phyloP scores from a whole-genome alignment of 1,140 invertebrate genomes.

The Zaprionus tsacasi region DNA sequence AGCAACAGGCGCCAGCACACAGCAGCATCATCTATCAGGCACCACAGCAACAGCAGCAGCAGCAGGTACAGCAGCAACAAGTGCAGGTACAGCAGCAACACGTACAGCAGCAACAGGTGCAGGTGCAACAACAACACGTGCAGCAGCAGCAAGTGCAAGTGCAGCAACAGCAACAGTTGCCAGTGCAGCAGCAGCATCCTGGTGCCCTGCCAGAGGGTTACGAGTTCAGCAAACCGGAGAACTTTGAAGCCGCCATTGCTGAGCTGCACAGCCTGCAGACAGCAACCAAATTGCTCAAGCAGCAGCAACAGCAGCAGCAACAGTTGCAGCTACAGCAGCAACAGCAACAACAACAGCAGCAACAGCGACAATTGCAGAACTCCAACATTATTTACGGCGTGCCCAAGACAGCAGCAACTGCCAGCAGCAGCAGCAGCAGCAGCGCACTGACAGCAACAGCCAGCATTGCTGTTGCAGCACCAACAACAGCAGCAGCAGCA shows the following conservation, averaged over 20 bases:
- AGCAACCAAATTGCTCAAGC: slow-evolving; percentile 63
- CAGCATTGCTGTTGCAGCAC: slow-evolving; percentile 10
- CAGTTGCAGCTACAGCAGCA: slow-evolving; percentile 36
- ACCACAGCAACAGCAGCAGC: slow-evolving; percentile 35
- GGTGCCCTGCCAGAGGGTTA: slow-evolving; percentile 69
- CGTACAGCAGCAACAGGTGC: slow-evolving; percentile 7
- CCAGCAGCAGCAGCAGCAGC: slow-evolving; percentile 30
- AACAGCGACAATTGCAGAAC: slow-evolving; percentile 47
- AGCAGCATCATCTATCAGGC: slow-evolving; percentile 25
- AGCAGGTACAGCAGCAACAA: slow-evolving; percentile 39
- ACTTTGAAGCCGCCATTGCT: slow-evolving; percentile 73
- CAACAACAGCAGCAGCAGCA: slow-evolving; percentile 15
- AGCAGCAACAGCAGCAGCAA: slow-evolving; percentile 57
- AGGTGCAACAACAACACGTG: slow-evolving; percentile 13
- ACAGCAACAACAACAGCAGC: slow-evolving; percentile 14
- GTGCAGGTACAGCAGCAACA: slow-evolving; percentile 27
- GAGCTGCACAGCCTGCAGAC: slow-evolving; percentile 73
- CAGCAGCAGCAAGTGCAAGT: slow-evolving; percentile 26
- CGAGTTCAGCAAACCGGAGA: slow-evolving; percentile 71
- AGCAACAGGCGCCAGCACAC: slow-evolving; percentile 28
- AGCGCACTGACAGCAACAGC: slow-evolving; percentile 11
- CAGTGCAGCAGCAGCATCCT: slow-evolving; percentile 46
- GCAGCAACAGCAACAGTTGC: slow-evolving; percentile 25
- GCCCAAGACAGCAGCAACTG: slow-evolving; percentile 42
- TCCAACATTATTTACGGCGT: slow-evolving; percentile 41